Evolutionary conservation across 2,888 invertebrate species (phyloP).

Genomic region (Lacanobia oleracea): DNA sequence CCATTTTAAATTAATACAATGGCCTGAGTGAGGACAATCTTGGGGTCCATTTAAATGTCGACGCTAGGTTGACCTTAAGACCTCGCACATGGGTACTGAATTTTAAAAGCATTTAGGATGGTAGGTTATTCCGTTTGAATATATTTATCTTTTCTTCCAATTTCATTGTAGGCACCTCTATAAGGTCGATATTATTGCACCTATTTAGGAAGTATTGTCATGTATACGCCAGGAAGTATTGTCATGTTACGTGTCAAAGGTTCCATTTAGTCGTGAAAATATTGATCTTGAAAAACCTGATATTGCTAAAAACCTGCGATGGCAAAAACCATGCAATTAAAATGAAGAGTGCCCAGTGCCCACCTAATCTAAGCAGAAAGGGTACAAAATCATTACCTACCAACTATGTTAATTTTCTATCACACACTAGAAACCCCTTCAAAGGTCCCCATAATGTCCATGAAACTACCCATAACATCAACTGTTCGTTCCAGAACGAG

Average conservation of each 20-base stretch:
- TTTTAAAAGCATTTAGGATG: constrained; percentile 8
- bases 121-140: neutral
- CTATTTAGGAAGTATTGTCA: no score
- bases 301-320: no score
- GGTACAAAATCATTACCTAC: neutral
- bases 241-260: no score
- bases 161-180: neutral
- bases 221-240: no score
- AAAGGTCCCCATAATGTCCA: constrained; percentile 5
- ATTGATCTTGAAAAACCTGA: no score
- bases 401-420: constrained; percentile 11
- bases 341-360: no score
- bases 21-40: neutral
- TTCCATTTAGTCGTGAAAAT: no score
- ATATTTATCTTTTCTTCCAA: neutral
- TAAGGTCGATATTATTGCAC: no score
- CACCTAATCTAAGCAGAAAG: neutral
- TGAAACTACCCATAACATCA: constrained; percentile 15
- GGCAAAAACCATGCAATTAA: neutral
- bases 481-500: constrained; percentile 21
- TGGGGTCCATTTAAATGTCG: constrained; percentile 13
- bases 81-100: neutral
- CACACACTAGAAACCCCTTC: neutral
- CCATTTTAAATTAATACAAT: constrained; percentile 31
- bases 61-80: constrained; percentile 12